phyloP scores from a whole-genome alignment of 1,140 invertebrate species.

The Apis dorsata region DNA sequence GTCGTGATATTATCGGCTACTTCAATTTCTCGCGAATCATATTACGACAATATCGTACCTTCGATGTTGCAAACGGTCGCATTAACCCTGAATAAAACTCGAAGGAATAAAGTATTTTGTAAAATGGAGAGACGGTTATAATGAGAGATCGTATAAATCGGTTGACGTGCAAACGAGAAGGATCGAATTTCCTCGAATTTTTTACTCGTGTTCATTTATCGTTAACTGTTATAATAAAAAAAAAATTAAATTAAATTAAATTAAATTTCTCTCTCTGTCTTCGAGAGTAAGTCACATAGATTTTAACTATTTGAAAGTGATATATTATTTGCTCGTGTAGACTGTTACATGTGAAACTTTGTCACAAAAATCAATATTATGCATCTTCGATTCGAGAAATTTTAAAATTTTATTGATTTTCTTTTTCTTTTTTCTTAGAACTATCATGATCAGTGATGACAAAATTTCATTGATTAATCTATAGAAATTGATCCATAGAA shows the following conservation, averaged over 20 bases:
- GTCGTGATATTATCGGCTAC: background rate
- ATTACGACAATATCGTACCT: background rate
- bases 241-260: too few species aligned
- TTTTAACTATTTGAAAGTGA: too few species aligned
- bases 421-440: background rate
- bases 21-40: background rate
- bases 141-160: background rate
- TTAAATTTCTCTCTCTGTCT: too few species aligned
- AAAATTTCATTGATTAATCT: too few species aligned
- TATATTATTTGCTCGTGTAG: background rate
- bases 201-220: too few species aligned
- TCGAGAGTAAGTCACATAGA: too few species aligned
- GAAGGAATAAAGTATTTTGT: background rate
- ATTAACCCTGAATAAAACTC: slow-evolving; percentile 14
- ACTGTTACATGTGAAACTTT: background rate
- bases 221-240: too few species aligned
- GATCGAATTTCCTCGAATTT: too few species aligned
- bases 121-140: background rate
- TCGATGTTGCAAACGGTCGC: background rate
- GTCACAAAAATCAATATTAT: background rate
- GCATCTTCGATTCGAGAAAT: background rate
- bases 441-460: too few species aligned
- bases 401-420: background rate
- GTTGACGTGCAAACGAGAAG: too few species aligned
- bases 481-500: too few species aligned